phyloP scores from a whole-genome alignment of 2,797 vertebrate species.

The Nannoperca australis region DNA sequence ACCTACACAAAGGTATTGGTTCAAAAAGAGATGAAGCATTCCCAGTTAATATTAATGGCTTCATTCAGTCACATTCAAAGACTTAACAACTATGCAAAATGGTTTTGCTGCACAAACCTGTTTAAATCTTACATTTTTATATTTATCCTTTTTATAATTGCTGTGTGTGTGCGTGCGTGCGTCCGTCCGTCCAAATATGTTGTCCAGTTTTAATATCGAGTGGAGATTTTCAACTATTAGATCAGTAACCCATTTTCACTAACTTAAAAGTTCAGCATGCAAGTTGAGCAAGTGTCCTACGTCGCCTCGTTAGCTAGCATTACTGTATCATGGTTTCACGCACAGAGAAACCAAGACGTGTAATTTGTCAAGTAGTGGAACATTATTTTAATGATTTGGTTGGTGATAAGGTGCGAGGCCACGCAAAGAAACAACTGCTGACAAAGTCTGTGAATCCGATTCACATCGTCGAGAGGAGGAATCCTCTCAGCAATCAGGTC shows the following conservation, averaged over 20 bases:
- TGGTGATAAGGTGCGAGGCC: neutral
- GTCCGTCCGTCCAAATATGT: neutral
- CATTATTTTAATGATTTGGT: slow-evolving; percentile 7
- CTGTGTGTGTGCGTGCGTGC: no score
- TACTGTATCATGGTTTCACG: neutral
- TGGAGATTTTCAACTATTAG: neutral
- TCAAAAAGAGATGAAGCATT: neutral
- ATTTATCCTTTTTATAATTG: neutral
- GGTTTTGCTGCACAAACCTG: neutral
- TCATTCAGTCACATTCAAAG: neutral
- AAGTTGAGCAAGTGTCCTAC: neutral
- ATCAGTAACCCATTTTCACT: slow-evolving; percentile 18
- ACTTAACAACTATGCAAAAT: neutral
- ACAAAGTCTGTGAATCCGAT: slow-evolving; percentile 22
- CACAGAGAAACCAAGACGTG: neutral
- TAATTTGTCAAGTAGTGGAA: neutral
- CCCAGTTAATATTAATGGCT: neutral
- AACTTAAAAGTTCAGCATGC: slow-evolving; percentile 19
- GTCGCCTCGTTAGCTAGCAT: neutral
- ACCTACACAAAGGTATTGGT: neutral
- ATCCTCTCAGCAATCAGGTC: slow-evolving; percentile 41
- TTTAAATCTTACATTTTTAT: neutral
- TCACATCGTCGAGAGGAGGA: slow-evolving; percentile 15
- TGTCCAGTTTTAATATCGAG: neutral
- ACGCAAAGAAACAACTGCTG: slow-evolving; percentile 20